These are phyloP conservation scores for Ageneiosus marmoratus DNA, from an alignment of 2,113 vertebrate species.

Conservation along the genomic window DNA sequence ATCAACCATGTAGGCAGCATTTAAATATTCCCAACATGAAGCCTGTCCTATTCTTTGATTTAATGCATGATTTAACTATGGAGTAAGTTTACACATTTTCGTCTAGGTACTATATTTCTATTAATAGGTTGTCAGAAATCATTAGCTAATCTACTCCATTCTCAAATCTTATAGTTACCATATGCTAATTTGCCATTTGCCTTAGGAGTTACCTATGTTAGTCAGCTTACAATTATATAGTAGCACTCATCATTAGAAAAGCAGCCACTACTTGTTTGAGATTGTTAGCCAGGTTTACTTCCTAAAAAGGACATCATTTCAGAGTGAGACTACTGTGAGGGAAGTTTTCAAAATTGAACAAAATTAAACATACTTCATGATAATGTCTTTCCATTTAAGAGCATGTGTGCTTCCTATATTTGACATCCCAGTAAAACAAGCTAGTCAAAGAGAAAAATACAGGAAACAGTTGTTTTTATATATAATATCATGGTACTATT, in stretches of 20 bases:
- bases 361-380: not conserved
- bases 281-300: not conserved
- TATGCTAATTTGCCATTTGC: not conserved
- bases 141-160: not conserved
- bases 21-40: not conserved
- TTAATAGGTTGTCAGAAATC: not conserved
- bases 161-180: not conserved
- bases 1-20: not conserved
- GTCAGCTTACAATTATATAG: not conserved
- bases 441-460: not conserved
- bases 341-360: not conserved
- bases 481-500: constrained; percentile 4
- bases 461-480: not conserved
- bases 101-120: not conserved
- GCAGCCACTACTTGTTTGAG: not conserved
- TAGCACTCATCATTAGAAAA: not conserved
- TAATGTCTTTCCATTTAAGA: not conserved
- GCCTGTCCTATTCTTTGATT: not conserved
- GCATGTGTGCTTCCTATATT: not conserved
- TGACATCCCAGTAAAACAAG: not conserved
- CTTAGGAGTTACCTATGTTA: not conserved
- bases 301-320: not conserved
- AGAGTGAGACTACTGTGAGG: not conserved
- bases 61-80: not conserved
- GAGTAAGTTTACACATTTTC: not conserved